Percentiles rank a stretch among this genome's conserved stretches.
Evolutionary conservation across 2,888 invertebrate genomes (phyloP).

Genomic region (Acronicta aceris): DNA sequence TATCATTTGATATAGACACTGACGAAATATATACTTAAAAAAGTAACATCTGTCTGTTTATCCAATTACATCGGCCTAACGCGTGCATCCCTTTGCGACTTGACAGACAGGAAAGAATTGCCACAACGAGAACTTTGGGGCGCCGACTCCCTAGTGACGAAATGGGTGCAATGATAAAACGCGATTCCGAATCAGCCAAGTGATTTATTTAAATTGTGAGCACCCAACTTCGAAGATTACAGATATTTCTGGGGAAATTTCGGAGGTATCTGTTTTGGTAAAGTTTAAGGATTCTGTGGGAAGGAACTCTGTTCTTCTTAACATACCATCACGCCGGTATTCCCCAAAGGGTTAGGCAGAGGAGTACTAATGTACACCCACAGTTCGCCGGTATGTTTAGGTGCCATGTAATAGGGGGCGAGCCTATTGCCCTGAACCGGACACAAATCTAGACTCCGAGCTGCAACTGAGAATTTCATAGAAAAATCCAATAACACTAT

Average conservation of each 20-base stretch:
- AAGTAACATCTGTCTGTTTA: conserved; percentile 60
- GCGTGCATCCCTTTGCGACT: conserved; percentile 54
- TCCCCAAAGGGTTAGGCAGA: no score
- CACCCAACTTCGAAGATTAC: conserved; percentile 50
- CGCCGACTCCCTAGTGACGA: conserved; percentile 47
- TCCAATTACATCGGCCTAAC: conserved; percentile 59
- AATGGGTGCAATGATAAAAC: conserved; percentile 54
- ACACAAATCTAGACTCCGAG: no score
- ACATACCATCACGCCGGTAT: no score
- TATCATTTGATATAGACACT: conserved; percentile 42
- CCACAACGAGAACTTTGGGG: conserved; percentile 54
- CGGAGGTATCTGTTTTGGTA: conserved; percentile 5
- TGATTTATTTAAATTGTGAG: conserved; percentile 60
- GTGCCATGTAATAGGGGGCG: no score
- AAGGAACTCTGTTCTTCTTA: no score
- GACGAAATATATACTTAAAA: conserved; percentile 31
- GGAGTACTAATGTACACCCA: no score
- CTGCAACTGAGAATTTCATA: no score
- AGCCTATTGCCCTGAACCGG: no score
- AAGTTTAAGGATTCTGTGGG: neutral
- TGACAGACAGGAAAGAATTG: conserved; percentile 63
- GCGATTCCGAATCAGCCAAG: conserved; percentile 48
- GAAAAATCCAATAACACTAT: no score
- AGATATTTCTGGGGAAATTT: conserved; percentile 22
- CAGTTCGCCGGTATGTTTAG: no score